phyloP scores from a whole-genome alignment of 1,140 invertebrate species.

The Geopemphigus sp. region DNA sequence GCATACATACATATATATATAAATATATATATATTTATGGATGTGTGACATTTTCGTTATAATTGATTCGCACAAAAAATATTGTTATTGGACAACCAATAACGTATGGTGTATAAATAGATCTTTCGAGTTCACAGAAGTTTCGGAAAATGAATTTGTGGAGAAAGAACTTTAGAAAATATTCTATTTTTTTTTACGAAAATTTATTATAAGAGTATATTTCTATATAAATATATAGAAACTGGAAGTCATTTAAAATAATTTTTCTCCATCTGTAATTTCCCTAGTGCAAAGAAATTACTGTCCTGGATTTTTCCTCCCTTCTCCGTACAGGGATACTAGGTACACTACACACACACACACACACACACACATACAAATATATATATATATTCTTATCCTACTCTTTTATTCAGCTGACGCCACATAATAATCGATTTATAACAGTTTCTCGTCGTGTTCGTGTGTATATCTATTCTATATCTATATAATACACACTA shows the following conservation, averaged over 20 bases:
- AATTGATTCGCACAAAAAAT: too few species aligned
- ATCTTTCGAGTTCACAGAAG: background rate
- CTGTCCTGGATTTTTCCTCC: background rate
- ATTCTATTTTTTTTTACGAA: background rate
- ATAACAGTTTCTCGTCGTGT: constrained; percentile 30
- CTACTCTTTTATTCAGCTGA: constrained; percentile 5
- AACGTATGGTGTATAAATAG: background rate
- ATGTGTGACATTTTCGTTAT: too few species aligned
- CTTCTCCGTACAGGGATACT: too few species aligned
- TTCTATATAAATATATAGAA: background rate
- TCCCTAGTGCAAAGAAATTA: constrained; percentile 42
- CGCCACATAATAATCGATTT: constrained; percentile 39
- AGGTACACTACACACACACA: too few species aligned
- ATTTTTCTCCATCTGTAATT: constrained; percentile 35
- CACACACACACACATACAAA: background rate
- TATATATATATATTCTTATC: background rate
- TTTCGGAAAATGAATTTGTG: background rate
- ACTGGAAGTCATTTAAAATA: constrained; percentile 33
- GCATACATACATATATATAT: too few species aligned
- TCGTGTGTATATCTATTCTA: constrained; percentile 5
- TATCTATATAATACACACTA: too few species aligned
- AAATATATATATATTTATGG: too few species aligned
- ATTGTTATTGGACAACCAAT: too few species aligned
- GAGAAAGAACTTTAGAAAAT: background rate
- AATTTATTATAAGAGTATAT: background rate